Evolutionary conservation across 1,140 invertebrate genomes (phyloP), one percentile per base, ranked within the genome.

Genomic region (Brachionus plicatilis): DNA sequence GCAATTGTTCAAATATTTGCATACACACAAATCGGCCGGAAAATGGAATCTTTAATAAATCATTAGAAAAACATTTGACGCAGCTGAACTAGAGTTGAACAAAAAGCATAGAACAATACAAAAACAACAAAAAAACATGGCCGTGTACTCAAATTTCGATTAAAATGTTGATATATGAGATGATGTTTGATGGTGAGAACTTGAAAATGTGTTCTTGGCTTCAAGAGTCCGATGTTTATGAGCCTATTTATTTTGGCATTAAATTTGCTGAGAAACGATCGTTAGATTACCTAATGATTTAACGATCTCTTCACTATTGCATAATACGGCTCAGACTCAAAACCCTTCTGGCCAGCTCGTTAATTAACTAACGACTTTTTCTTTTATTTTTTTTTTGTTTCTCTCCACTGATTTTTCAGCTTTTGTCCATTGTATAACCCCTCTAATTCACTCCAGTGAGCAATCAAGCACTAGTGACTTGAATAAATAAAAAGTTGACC

Each of bases 101-200:
- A 60, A 60, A 60, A 60, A 60, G n/a, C 53, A 60, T 60, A 53
- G 14, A 53, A 9, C 53, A 60, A 60, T 7, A 20, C 9, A 60
- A 9, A 56, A 56, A 56, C n/a, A 60, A 60, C 3, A 14, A 72
- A 72, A 37, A 72, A 45, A 72, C 41, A 68, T 37, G 17, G 17
- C 68, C 9, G 33, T 43, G 37, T 72, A 72, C 68, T 72, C 68
- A 72, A 72, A 43, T 72, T 72, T 72, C 68, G 9, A 68, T 68
- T 33, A 68, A 68, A 29, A 68, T 72, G 68, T 72, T 72, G 68
- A 72, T 72, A 72, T 72, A 72, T 72, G 68, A 72, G 68, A 72
- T 72, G 68, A 60, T 60, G 53, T 60, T 60, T 60, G 53, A 60
- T 56, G 50, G 11, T 11, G 14, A 72, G 37, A 72, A 45, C 27